Evolutionary conservation across 2,113 vertebrate species (phyloP).

Genomic region (Oncorhynchus mykiss): DNA sequence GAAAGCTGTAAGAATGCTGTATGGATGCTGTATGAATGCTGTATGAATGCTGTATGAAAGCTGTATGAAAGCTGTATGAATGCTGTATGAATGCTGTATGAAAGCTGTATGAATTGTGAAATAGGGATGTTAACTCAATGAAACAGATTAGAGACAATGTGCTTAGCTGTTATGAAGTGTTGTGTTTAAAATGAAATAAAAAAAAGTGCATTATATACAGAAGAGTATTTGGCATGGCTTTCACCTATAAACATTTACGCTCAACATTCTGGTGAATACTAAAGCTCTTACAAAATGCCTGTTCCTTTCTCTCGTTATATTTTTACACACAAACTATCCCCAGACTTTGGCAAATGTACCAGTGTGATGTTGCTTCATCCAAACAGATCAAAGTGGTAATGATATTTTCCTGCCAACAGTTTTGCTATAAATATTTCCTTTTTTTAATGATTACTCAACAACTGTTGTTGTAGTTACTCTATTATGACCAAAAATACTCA

Average conservation of each 20-base stretch:
- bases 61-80: slow-evolving; percentile 6
- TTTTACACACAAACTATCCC: no score
- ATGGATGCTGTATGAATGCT: not conserved
- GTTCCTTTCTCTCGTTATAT: no score
- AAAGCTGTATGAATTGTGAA: slow-evolving; percentile 1
- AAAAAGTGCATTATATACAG: not conserved
- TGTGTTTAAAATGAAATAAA: slow-evolving; percentile 38
- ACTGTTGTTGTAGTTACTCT: slow-evolving; percentile 44
- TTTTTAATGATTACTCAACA: slow-evolving; percentile 53
- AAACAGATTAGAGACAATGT: not conserved
- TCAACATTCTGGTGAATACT: no score
- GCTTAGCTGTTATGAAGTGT: slow-evolving; percentile 22
- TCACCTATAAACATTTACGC: no score
- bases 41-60: not conserved
- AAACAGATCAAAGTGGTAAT: slow-evolving; percentile 64
- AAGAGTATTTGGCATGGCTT: no score
- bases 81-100: no score
- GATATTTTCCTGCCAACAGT: slow-evolving; percentile 69
- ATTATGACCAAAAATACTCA: slow-evolving; percentile 35
- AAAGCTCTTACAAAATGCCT: no score
- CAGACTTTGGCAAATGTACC: no score
- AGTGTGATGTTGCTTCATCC: slow-evolving; percentile 26
- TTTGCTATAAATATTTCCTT: slow-evolving; percentile 51
- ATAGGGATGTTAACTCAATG: slow-evolving; percentile 24
- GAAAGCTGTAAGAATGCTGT: no score